phyloP scores from a whole-genome alignment of 2,888 invertebrate genomes.

The Pandemis heparana region DNA sequence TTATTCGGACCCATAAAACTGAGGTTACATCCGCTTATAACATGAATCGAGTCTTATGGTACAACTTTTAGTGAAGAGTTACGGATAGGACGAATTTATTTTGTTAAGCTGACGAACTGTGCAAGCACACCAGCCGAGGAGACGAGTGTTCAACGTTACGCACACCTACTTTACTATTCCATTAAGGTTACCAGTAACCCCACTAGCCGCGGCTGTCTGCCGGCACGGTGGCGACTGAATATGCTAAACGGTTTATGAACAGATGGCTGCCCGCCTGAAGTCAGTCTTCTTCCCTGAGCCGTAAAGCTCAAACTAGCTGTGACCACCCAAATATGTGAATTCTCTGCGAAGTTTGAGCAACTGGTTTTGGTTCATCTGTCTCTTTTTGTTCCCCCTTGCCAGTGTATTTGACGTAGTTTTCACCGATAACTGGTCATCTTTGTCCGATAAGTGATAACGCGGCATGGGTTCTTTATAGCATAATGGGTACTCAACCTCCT shows the following conservation, averaged over 20 bases:
- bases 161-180: slow-evolving; percentile 74
- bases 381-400: slow-evolving; percentile 64
- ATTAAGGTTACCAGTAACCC: slow-evolving; percentile 70
- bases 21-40: not conserved
- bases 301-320: slow-evolving; percentile 51
- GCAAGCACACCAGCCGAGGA: slow-evolving; percentile 52
- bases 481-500: slow-evolving; percentile 25
- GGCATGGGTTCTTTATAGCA: slow-evolving; percentile 44
- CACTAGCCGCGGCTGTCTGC: slow-evolving; percentile 69
- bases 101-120: slow-evolving; percentile 43
- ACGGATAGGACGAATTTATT: slow-evolving; percentile 23
- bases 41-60: not conserved
- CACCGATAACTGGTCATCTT: slow-evolving; percentile 45
- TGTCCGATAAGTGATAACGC: slow-evolving; percentile 52
- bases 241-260: slow-evolving; percentile 61
- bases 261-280: slow-evolving; percentile 42
- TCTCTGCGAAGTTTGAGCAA: slow-evolving; percentile 82
- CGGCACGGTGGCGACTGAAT: slow-evolving; percentile 57
- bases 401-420: slow-evolving; percentile 67
- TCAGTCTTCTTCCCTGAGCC: slow-evolving; percentile 46
- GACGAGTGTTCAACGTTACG: slow-evolving; percentile 62
- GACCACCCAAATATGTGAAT: slow-evolving; percentile 53
- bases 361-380: slow-evolving; percentile 68
- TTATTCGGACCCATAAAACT: not conserved
- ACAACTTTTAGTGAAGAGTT: not conserved